Conservation (phyloP, 2,113 vertebrate genomes). For the Antechinus flavipes region DNA sequence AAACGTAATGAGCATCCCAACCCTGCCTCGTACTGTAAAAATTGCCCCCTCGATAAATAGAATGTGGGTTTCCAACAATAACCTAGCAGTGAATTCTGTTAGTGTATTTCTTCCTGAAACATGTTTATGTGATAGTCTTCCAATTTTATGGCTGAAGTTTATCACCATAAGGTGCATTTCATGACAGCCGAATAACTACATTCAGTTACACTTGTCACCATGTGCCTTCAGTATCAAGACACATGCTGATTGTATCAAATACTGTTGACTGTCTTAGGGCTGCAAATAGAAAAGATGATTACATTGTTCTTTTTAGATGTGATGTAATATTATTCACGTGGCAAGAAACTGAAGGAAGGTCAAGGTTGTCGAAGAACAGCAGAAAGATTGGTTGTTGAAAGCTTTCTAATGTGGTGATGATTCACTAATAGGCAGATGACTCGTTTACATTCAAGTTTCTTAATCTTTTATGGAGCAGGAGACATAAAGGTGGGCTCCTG, state of each 20-base stretch:
- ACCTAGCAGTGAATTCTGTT: constrained; percentile 88
- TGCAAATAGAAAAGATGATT: constrained; percentile 89
- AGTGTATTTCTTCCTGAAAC: constrained; percentile 91
- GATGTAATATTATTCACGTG: constrained; percentile 86
- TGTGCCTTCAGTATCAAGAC: constrained; percentile 90
- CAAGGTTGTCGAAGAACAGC: constrained; percentile 85
- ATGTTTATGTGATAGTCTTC: constrained; percentile 93
- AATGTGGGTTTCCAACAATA: constrained; percentile 86
- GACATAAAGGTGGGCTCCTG: constrained; percentile 3
- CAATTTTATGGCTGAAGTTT: constrained; percentile 90
- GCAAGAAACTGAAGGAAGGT: constrained; percentile 89
- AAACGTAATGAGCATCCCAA: constrained; percentile 85
- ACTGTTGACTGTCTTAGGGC: constrained; percentile 87
- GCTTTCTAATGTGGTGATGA: constrained; percentile 81
- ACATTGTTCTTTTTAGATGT: constrained; percentile 85
- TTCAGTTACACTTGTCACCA: constrained; percentile 92
- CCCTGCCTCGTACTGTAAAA: constrained; percentile 85
- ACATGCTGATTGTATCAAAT: constrained; percentile 92
- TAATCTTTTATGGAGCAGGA: constrained; percentile 68
- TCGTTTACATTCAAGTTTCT: constrained; percentile 66
- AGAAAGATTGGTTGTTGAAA: constrained; percentile 83
- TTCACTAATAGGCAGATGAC: constrained; percentile 75
- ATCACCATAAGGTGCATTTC: constrained; percentile 92
- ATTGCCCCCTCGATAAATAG: constrained; percentile 85
- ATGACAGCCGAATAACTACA: constrained; percentile 91